Conservation (phyloP, 2,797 vertebrate genomes). For the Aldrovandia affinis region DNA sequence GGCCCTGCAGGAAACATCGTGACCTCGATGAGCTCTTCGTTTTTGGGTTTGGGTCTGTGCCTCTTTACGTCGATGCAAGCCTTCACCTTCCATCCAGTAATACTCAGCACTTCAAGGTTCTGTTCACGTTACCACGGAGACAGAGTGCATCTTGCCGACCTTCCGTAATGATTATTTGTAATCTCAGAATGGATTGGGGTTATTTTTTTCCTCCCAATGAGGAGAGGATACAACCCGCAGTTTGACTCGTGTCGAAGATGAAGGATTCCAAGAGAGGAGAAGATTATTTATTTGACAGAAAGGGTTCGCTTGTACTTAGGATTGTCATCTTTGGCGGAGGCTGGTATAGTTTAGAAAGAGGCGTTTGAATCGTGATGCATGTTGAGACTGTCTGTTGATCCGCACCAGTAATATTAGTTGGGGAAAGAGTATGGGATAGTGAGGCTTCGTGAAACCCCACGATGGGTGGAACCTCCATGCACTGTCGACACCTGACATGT, state of each 20-base stretch:
- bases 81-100: background rate
- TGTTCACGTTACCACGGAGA: slow-evolving; percentile 20
- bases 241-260: slow-evolving; percentile 2
- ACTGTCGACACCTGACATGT: background rate
- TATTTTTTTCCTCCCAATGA: background rate
- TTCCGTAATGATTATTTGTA: background rate
- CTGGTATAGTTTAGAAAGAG: background rate
- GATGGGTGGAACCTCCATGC: background rate
- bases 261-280: background rate
- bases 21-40: too few species aligned
- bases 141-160: background rate
- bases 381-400: background rate
- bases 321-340: background rate
- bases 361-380: background rate
- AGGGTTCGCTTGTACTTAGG: background rate
- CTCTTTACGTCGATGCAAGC: too few species aligned
- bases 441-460: background rate
- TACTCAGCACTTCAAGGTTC: background rate
- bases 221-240: background rate
- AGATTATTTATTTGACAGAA: background rate
- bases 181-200: background rate
- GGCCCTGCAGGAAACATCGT: background rate
- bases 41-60: background rate
- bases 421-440: background rate
- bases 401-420: background rate